Conservation (phyloP, 2,113 vertebrate genomes). For the Corythornis madagascariensis region DNA sequence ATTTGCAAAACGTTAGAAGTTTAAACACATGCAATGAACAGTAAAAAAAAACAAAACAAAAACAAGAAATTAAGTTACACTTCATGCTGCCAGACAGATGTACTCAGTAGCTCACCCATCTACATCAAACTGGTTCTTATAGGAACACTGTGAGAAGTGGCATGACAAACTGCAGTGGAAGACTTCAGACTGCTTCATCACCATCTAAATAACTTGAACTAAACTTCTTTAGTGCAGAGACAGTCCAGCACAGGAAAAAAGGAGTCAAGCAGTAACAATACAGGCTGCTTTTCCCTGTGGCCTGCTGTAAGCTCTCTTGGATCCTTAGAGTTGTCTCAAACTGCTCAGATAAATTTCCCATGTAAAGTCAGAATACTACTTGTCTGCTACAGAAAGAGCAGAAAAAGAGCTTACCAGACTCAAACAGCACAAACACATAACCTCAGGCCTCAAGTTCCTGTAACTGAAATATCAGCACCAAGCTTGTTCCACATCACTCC, state of each 20-base stretch:
- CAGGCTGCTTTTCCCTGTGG: neutral
- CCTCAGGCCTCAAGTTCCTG: neutral
- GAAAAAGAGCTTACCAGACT: neutral
- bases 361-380: constrained; percentile 29
- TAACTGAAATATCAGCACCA: neutral
- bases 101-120: neutral
- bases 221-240: neutral
- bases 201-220: constrained; percentile 1
- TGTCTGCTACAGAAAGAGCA: neutral
- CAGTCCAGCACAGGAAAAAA: neutral
- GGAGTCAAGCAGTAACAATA: neutral
- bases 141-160: neutral
- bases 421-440: neutral
- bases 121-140: accelerated
- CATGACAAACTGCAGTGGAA: neutral
- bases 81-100: neutral
- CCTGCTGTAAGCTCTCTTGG: neutral
- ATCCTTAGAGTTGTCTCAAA: neutral
- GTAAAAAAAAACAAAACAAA: neutral
- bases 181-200: neutral
- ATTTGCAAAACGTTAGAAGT: neutral
- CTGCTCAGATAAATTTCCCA: constrained; percentile 17
- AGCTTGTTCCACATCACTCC: neutral
- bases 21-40: neutral
- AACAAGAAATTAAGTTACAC: neutral